A percentile compares a stretch with the other conserved stretches of the same genome.
Evolutionary conservation across 1,140 invertebrate species (phyloP).

Genomic region (Wasmannia auropunctata): DNA sequence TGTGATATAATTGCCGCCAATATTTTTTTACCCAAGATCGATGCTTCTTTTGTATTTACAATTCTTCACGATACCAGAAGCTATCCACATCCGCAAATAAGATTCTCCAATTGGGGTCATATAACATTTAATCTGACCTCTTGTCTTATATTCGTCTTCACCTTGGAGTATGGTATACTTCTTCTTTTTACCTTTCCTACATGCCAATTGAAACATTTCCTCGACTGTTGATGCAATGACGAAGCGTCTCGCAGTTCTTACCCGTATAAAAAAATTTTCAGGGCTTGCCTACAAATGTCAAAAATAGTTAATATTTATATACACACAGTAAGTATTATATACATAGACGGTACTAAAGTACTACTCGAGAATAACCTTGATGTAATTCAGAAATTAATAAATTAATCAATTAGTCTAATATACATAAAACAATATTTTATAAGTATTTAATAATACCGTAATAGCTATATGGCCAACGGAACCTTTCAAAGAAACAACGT

Average conservation of each 20-base stretch:
- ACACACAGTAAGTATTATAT: background rate
- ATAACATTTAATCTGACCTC: constrained; percentile 17
- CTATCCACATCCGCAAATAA: constrained; percentile 4
- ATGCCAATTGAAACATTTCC: constrained; percentile 50
- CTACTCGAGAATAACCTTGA: background rate
- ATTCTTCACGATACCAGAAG: constrained; percentile 51
- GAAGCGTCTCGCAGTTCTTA: background rate
- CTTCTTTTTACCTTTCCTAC: background rate
- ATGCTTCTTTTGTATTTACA: constrained; percentile 63
- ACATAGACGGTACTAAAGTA: background rate
- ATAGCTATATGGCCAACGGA: background rate
- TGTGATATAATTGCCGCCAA: too few species aligned
- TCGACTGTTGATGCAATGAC: background rate
- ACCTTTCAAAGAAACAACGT: constrained; percentile 19
- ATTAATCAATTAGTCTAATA: background rate
- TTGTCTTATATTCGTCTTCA: constrained; percentile 52
- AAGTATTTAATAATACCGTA: background rate
- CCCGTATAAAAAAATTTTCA: background rate
- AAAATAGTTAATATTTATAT: background rate
- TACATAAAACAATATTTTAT: background rate
- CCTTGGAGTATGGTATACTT: constrained; percentile 10
- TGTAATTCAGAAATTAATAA: background rate
- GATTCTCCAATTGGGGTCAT: constrained; percentile 27
- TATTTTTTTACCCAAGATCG: constrained; percentile 65
- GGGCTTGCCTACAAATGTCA: background rate